These are phyloP conservation scores for Miniopterus natalensis DNA, from an alignment of 2,113 vertebrate genomes.

Conservation along the genomic window DNA sequence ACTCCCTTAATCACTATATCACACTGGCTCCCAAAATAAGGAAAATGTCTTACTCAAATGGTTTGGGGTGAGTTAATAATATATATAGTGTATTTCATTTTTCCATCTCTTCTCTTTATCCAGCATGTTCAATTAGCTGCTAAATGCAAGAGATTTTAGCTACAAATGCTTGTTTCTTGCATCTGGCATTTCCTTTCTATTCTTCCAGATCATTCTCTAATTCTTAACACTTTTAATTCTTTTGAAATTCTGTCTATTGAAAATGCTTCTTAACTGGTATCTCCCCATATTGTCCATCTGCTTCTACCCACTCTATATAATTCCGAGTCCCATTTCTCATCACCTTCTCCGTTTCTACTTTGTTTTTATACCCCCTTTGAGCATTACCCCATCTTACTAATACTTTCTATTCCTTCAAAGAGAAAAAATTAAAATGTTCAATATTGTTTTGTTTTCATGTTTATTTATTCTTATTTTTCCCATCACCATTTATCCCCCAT, in stretches of 20 bases:
- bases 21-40: not conserved
- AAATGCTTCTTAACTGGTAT: not conserved
- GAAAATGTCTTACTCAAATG: slow-evolving; percentile 18
- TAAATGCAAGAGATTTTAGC: not conserved
- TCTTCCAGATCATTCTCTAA: not conserved
- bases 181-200: not conserved
- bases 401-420: not conserved
- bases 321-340: not conserved
- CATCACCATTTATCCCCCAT: not conserved
- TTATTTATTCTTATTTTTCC: not conserved
- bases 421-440: not conserved
- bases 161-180: not conserved
- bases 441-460: not conserved
- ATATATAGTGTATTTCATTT: not conserved
- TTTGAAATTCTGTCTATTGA: not conserved
- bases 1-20: not conserved
- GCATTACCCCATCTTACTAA: not conserved
- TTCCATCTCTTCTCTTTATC: not conserved
- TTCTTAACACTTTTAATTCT: not conserved
- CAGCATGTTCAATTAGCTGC: not conserved
- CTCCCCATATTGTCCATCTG: not conserved
- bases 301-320: not conserved
- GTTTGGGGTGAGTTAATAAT: not conserved
- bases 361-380: not conserved
- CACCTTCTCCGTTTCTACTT: not conserved